Conservation (phyloP, 2,888 invertebrate species). For the Andrena bucephala region DNA sequence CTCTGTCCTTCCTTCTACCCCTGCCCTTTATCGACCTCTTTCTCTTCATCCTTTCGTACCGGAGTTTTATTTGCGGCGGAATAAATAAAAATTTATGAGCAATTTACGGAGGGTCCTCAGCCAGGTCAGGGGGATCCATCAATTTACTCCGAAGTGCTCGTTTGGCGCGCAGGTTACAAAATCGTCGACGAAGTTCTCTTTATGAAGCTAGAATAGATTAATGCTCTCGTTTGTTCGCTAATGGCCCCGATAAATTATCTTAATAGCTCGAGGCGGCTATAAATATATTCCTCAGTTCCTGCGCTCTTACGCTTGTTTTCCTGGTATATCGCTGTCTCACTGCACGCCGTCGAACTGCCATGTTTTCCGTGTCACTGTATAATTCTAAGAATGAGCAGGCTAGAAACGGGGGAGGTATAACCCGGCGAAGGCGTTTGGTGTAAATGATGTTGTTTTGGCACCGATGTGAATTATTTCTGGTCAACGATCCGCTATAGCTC, state of each 20-base stretch:
- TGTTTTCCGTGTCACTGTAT: slow-evolving; percentile 73
- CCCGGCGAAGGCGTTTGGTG: slow-evolving; percentile 50
- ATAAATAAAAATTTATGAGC: slow-evolving; percentile 82
- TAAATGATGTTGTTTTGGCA: slow-evolving; percentile 60
- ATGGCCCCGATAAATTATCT: slow-evolving; percentile 85
- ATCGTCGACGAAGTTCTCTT: slow-evolving; percentile 84
- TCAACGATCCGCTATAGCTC: slow-evolving; percentile 13
- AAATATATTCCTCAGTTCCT: slow-evolving; percentile 82
- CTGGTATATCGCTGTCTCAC: slow-evolving; percentile 74
- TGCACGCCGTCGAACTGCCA: slow-evolving; percentile 68
- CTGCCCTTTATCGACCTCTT: neutral
- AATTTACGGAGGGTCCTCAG: slow-evolving; percentile 79
- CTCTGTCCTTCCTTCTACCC: slow-evolving; percentile 6
- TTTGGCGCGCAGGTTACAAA: slow-evolving; percentile 84
- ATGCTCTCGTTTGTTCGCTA: slow-evolving; percentile 84
- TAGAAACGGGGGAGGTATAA: slow-evolving; percentile 16
- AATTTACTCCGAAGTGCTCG: slow-evolving; percentile 83
- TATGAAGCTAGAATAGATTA: slow-evolving; percentile 85
- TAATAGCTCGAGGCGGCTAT: slow-evolving; percentile 83
- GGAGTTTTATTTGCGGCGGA: slow-evolving; percentile 76
- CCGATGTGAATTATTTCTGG: slow-evolving; percentile 56
- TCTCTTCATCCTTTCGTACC: slow-evolving; percentile 29
- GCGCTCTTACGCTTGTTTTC: slow-evolving; percentile 79
- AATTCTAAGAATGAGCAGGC: slow-evolving; percentile 62
- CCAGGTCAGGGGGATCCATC: slow-evolving; percentile 78